Percentiles rank a stretch among this genome's conserved stretches.
Evolutionary conservation across 2,888 invertebrate species (phyloP).

Genomic region (Oscheius sp.): DNA sequence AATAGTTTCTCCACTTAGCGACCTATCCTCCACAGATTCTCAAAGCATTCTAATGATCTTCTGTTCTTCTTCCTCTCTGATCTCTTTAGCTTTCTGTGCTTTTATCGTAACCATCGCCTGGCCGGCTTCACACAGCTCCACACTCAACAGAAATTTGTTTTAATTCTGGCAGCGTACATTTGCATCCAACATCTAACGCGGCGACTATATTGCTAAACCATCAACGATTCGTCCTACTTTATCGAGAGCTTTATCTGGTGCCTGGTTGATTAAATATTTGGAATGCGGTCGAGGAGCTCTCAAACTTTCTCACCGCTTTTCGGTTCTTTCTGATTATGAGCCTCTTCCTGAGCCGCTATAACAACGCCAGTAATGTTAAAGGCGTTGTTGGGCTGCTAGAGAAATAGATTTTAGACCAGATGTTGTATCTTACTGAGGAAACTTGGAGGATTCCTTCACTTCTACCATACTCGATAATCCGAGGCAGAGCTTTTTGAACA

Average conservation of each 20-base stretch:
- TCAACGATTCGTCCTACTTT: background rate
- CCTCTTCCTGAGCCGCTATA: constrained; percentile 66
- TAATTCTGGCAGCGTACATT: too few relatives aligned
- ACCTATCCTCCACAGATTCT: too few relatives aligned
- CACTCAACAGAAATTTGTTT: too few relatives aligned
- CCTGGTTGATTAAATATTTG: too few relatives aligned
- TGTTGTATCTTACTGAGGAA: background rate
- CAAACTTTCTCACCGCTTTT: constrained; percentile 63
- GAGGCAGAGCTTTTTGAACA: constrained; percentile 64
- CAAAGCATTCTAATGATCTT: too few relatives aligned
- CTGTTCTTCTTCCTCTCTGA: too few relatives aligned
- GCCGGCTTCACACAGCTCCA: too few relatives aligned
- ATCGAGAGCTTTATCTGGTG: background rate
- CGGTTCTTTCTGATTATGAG: constrained; percentile 62
- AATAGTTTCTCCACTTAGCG: too few relatives aligned
- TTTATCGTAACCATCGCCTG: too few relatives aligned
- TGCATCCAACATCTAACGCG: constrained; percentile 16
- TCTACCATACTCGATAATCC: constrained; percentile 68
- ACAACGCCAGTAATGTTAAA: constrained; percentile 68
- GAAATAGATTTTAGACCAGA: too few relatives aligned
- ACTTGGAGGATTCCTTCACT: constrained; percentile 66
- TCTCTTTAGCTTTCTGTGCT: too few relatives aligned
- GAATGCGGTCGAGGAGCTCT: too few relatives aligned
- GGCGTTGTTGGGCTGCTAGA: constrained; percentile 35
- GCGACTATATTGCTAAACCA: background rate